Evolutionary conservation across 23 tunicate species (phyloP).

Genomic region (Phallusia fumigata): DNA sequence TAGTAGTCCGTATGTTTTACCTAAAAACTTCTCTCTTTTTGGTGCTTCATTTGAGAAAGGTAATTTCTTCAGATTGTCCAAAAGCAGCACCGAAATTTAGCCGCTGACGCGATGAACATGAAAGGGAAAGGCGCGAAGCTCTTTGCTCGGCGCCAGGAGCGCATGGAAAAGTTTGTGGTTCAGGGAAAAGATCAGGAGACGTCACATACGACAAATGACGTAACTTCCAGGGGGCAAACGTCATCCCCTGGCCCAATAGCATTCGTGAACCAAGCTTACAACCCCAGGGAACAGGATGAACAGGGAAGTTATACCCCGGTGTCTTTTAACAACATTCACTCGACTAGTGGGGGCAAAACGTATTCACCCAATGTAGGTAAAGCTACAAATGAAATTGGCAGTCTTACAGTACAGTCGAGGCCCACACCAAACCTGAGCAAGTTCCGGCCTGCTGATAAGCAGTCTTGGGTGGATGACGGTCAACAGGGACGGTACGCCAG

Average conservation of each 20-base stretch:
- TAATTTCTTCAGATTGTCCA: conserved; percentile 39
- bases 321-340: conserved; percentile 26
- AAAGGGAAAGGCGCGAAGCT: conserved; percentile 88
- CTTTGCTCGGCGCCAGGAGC: conserved; percentile 70
- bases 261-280: not conserved
- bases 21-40: too few relatives aligned
- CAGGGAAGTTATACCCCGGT: conserved; percentile 29
- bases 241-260: conserved; percentile 6
- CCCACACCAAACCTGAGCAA: not conserved
- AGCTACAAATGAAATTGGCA: not conserved
- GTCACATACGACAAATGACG: not conserved
- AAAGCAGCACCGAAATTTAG: conserved; percentile 40
- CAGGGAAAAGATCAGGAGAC: conserved; percentile 23
- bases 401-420: not conserved
- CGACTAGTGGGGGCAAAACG: conserved; percentile 3
- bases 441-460: conserved; percentile 1
- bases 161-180: conserved; percentile 84
- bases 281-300: not conserved
- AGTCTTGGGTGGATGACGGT: not conserved
- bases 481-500: conserved; percentile 7
- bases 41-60: not conserved
- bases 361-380: not conserved
- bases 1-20: too few relatives aligned
- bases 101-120: conserved; percentile 59
- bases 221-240: not conserved